Evolutionary conservation across 2,888 invertebrate species (phyloP).

Genomic region (Cordilura impudica): DNA sequence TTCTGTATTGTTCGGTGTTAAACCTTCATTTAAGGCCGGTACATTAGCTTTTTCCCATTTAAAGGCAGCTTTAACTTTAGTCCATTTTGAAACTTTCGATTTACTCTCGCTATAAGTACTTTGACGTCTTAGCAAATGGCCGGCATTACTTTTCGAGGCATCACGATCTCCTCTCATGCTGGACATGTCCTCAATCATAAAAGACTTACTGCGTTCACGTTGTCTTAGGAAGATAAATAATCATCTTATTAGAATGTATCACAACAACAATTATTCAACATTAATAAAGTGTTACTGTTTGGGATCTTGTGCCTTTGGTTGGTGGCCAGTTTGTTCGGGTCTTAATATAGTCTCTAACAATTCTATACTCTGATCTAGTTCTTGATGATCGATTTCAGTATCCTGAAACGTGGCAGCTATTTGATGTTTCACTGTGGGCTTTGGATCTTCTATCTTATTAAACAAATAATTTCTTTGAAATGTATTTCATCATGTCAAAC

Average conservation of each 20-base stretch:
- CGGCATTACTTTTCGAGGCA: constrained; percentile 58
- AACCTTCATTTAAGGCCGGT: constrained; percentile 74
- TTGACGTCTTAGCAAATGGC: constrained; percentile 72
- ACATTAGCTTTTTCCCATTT: constrained; percentile 89
- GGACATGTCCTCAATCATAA: constrained; percentile 82
- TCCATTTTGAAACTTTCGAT: constrained; percentile 86
- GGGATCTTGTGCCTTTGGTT: constrained; percentile 20
- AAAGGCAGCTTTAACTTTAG: constrained; percentile 92
- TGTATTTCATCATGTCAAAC: not conserved
- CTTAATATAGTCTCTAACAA: constrained; percentile 83
- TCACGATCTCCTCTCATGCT: constrained; percentile 68
- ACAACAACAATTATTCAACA: constrained; percentile 10
- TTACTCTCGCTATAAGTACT: constrained; percentile 77
- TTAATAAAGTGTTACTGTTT: constrained; percentile 70
- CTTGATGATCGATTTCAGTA: constrained; percentile 82
- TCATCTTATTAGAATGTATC: not conserved
- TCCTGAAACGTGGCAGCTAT: constrained; percentile 78
- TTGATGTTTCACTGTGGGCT: constrained; percentile 33
- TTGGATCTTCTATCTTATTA: constrained; percentile 30
- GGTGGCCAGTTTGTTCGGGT: constrained; percentile 77
- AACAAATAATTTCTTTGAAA: too few relatives aligned
- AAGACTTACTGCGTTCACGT: constrained; percentile 84
- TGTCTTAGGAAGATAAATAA: constrained; percentile 63
- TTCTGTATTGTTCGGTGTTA: constrained; percentile 79
- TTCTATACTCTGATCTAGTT: constrained; percentile 78